Conservation (phyloP, 1,140 invertebrate genomes). For the Palaemon carinicauda region DNA sequence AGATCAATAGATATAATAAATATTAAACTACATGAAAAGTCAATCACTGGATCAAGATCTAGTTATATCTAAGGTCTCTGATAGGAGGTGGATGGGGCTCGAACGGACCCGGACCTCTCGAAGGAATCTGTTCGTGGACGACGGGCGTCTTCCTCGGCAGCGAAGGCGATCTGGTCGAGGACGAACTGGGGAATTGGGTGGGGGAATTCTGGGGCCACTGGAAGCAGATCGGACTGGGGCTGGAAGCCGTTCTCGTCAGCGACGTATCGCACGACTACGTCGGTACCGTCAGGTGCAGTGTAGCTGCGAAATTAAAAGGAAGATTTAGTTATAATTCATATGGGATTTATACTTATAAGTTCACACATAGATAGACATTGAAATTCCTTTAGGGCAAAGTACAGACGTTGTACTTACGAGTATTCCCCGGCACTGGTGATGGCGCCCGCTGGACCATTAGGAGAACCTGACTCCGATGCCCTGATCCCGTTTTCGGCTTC, state of each 20-base stretch:
- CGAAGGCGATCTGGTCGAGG: conserved; percentile 5
- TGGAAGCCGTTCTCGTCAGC: conserved; percentile 73
- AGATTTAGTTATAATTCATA: too few relatives aligned
- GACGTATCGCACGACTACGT: neutral
- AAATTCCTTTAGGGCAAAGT: too few relatives aligned
- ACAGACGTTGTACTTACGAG: conserved; percentile 6
- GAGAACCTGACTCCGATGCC: conserved; percentile 35
- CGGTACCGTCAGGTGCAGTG: conserved; percentile 16
- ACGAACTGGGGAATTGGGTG: conserved; percentile 35
- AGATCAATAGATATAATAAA: too few relatives aligned
- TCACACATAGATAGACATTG: neutral
- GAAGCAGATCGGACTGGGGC: conserved; percentile 76
- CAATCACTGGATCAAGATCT: too few relatives aligned
- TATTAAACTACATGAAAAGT: too few relatives aligned
- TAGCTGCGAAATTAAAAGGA: neutral
- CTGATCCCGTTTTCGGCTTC: conserved; percentile 48
- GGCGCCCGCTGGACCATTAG: conserved; percentile 25
- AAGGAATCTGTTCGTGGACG: neutral
- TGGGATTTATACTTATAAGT: too few relatives aligned
- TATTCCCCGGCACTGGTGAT: conserved; percentile 28
- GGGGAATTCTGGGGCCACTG: conserved; percentile 71
- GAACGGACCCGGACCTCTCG: too few relatives aligned
- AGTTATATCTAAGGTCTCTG: too few relatives aligned
- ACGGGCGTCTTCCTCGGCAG: neutral
- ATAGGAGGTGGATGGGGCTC: too few relatives aligned